Base-by-base conservation (phyloP, 2,113 vertebrate genomes). In the Orcinus orca region DNA sequence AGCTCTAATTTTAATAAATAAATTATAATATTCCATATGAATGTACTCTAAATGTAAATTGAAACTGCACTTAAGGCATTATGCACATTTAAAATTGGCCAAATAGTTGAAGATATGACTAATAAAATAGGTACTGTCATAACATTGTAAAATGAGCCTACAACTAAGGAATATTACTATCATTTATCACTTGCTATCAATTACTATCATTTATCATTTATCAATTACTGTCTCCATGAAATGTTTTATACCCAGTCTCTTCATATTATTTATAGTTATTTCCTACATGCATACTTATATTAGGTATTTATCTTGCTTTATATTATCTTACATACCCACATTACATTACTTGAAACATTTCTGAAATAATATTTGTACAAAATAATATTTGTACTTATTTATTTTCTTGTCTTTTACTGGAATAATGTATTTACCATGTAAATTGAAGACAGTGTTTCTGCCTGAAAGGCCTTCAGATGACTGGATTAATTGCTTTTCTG, bases 1-100 rank as follows among this genome's bases (percentile, higher is more conserved):
- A 50, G 3, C 6, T 94, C n/a, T 31, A 89, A 93, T 65, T 74
- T 93, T 96, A 80, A 92, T 29, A 63, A 95, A 44, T 76, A 74
- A 80, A 60, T 89, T 67, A 11, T 92, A 79, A 90, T 90, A 62
- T 80, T 58, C 18, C 15, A 85, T 63, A 71, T 89, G 26, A 86
- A 62, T 74, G 11, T 55, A 86, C n/a, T 25, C 50, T 96, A 67
- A 93, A 88, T 76, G 77, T 53, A 93, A 81, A 67, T 65, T 81
- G 20, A 92, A 77, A 60, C 18, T 53, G 0, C 74, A 31, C 41
- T 60, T 79, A 71, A 90, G 71, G 47, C 13, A 53, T 23, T 68
- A 55, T 15, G 1, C 3, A 58, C 21, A 70, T 33, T 82, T 88
- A 68, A 85, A 95, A 47, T 67, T 81, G 20, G 29, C 1, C 25